Evolutionary conservation across 35 echinoderm and acorn worm genomes (phyloP), one percentile per base, ranked within the genome.

Genomic region (Nesometra sesokonis): DNA sequence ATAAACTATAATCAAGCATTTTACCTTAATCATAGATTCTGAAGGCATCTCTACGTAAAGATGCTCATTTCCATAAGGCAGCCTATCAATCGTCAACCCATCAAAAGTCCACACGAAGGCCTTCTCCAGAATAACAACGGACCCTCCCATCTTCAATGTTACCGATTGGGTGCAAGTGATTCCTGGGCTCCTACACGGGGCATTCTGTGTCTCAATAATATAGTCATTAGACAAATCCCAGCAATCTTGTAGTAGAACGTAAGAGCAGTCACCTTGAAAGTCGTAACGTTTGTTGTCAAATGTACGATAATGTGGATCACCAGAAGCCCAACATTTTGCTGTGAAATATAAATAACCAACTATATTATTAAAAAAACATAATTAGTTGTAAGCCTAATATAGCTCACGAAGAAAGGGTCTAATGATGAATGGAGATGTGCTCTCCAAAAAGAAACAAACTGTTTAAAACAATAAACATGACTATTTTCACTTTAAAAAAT

Each of bases 261-360:
- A 97, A 9, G 86, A 47, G 33, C 94, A 97, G 11, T 80, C 84
- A 29, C 94, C 94, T 40, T 84, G 82, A 80, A 90, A 97, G 76
- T 88, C 83, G 32, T 91, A 97, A 23, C 57, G 77, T 15, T 86
- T 93, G 35, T 80, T 87, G 76, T 97, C 91, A 39, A 93, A 97
- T 0, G 94, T 97, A 32, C 35, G 80, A 80, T 88, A 97, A 76
- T 97, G 94, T 7, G 91, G 88, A 39, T 93, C 83, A 13, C 94
- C 94, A 36, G 85, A 57, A 67, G 86, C 84, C 27, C 79, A 77
- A 35, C 95, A 97, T 46, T 87, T 79, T 38, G 85, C 94, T 97
- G 79, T n/a, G 39, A 43, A 76, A 33, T 40, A 84, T 78, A 4
- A 32, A 77, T 27, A 36, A 29, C 77, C 17, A 33, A 32, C 11